These are phyloP conservation scores for Muscina levida DNA, from an alignment of 2,888 invertebrate species.

Conservation along the genomic window DNA sequence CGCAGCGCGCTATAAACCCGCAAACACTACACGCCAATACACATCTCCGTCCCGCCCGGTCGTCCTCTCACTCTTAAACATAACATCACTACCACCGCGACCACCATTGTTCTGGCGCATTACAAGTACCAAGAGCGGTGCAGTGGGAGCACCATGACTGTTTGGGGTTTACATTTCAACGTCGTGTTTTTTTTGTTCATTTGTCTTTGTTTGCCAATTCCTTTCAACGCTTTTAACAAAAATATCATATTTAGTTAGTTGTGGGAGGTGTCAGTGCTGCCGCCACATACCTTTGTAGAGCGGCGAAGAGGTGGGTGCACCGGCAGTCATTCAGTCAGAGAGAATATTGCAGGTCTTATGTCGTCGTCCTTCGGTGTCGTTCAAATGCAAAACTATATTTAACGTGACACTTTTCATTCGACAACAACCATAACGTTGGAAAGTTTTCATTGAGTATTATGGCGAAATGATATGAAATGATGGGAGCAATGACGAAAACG, in stretches of 20 bases:
- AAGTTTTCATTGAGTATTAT: slow-evolving; percentile 34
- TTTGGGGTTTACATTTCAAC: slow-evolving; percentile 4
- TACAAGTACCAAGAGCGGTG: neutral
- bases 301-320: neutral
- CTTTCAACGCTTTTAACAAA: slow-evolving; percentile 7
- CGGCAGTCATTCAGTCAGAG: neutral
- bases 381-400: slow-evolving; percentile 57
- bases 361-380: slow-evolving; percentile 36
- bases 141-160: neutral
- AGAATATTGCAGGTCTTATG: neutral
- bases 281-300: neutral
- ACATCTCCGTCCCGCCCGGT: neutral
- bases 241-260: slow-evolving; percentile 32
- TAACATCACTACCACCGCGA: neutral
- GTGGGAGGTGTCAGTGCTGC: slow-evolving; percentile 12
- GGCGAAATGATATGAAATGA: slow-evolving; percentile 20
- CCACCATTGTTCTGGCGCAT: neutral
- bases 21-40: too few relatives aligned
- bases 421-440: slow-evolving; percentile 21
- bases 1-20: too few relatives aligned
- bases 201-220: slow-evolving; percentile 29
- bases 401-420: slow-evolving; percentile 41
- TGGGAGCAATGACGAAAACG: neutral
- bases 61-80: neutral
- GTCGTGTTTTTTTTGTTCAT: slow-evolving; percentile 5